phyloP scores from a whole-genome alignment of 2,888 invertebrate genomes.

The Eremobia ochroleuca region DNA sequence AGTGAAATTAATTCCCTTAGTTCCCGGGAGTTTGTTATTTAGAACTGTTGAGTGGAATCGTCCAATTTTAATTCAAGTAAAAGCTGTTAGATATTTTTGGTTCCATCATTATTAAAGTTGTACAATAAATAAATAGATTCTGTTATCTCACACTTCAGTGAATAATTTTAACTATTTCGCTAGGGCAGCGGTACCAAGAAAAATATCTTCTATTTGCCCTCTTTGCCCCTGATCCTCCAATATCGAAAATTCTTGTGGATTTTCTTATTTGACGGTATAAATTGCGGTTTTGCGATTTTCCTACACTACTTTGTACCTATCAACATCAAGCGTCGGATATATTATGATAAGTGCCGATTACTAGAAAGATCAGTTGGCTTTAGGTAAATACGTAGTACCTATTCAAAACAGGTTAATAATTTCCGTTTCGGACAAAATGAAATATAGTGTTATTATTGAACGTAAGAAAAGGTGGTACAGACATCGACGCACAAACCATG shows the following conservation, averaged over 20 bases:
- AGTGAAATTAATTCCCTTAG: constrained; percentile 9
- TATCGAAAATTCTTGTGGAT: constrained; percentile 64
- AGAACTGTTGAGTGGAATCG: constrained; percentile 22
- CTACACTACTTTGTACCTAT: constrained; percentile 44
- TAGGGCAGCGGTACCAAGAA: constrained; percentile 22
- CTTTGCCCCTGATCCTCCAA: constrained; percentile 53
- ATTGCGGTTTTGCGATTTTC: constrained; percentile 51
- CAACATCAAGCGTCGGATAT: constrained; percentile 18
- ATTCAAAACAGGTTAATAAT: neutral
- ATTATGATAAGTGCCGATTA: constrained; percentile 16
- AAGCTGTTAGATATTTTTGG: neutral
- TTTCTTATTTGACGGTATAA: constrained; percentile 64
- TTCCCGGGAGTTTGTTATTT: constrained; percentile 28
- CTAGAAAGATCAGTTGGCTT: neutral
- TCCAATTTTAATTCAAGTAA: constrained; percentile 29
- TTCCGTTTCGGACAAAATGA: neutral
- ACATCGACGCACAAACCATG: neutral
- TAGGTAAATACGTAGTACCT: neutral
- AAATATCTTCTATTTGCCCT: constrained; percentile 59
- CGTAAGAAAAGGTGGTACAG: neutral
- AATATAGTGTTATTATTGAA: neutral
- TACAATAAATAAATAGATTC: constrained; percentile 17
- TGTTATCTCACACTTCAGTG: constrained; percentile 46
- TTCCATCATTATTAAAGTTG: constrained; percentile 14
- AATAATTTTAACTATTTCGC: constrained; percentile 58